These are phyloP conservation scores for Peromyscus melanophrys DNA, from an alignment of 2,797 vertebrate species.

Conservation along the genomic window DNA sequence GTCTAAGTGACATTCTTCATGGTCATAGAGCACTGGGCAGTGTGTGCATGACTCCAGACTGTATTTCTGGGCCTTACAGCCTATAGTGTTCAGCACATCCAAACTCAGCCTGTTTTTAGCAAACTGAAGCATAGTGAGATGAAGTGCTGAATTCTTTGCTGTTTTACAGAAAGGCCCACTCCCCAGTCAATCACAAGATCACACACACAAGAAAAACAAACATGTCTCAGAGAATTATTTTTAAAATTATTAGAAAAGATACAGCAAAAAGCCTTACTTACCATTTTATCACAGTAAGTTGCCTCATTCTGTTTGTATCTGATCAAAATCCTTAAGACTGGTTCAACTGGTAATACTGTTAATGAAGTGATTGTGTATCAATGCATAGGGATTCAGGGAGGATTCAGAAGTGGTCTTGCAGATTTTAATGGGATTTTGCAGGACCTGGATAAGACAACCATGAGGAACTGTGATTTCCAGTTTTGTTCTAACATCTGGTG, in stretches of 20 bases:
- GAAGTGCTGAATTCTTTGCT: neutral
- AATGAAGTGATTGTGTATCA: slow-evolving; percentile 27
- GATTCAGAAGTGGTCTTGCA: slow-evolving; percentile 24
- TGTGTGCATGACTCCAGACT: neutral
- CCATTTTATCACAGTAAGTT: slow-evolving; percentile 25
- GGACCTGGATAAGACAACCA: slow-evolving; percentile 60
- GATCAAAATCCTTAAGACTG: slow-evolving; percentile 11
- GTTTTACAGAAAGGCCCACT: neutral
- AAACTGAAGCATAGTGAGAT: neutral
- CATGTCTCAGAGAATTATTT: neutral
- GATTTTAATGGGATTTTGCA: neutral
- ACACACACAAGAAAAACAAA: neutral
- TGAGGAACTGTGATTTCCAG: slow-evolving; percentile 47
- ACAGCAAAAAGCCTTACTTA: neutral
- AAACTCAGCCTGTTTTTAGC: neutral
- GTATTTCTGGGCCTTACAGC: neutral
- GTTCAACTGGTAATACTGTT: neutral
- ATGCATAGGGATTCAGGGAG: neutral
- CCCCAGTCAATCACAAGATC: neutral
- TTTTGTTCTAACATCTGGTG: slow-evolving; percentile 82
- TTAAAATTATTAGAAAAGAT: neutral
- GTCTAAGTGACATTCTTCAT: neutral
- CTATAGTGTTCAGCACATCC: neutral
- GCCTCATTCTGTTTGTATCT: neutral
- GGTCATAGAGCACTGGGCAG: neutral